Evolutionary conservation across 2,797 vertebrate species (phyloP).

Genomic region (Bovichtus diacanthus): DNA sequence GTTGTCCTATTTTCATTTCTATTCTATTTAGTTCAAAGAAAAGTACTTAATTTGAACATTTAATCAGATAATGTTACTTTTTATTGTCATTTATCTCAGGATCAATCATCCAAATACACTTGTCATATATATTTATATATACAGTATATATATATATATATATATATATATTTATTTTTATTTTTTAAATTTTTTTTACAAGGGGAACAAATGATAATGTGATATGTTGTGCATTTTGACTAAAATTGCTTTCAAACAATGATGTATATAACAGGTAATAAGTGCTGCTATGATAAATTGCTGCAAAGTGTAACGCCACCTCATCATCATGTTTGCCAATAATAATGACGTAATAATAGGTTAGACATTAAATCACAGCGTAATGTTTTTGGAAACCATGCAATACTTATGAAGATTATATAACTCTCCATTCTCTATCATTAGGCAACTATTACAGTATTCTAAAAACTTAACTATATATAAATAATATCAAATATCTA

Average conservation of each 20-base stretch:
- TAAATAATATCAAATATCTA: too few relatives aligned
- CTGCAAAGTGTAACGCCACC: neutral
- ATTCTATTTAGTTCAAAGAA: constrained; percentile 7
- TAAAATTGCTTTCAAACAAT: neutral
- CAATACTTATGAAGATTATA: neutral
- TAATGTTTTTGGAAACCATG: neutral
- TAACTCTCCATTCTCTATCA: neutral
- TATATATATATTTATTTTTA: too few relatives aligned
- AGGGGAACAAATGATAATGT: too few relatives aligned
- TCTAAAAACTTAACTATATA: too few relatives aligned
- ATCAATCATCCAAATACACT: neutral
- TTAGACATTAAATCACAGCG: neutral
- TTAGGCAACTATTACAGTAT: neutral
- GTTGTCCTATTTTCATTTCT: constrained; percentile 1
- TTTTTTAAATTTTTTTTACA: neutral
- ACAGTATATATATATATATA: neutral
- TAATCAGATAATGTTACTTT: neutral
- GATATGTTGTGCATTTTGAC: neutral
- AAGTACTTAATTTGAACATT: neutral
- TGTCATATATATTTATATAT: neutral
- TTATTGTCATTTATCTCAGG: neutral
- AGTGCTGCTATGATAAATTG: neutral
- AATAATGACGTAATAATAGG: neutral
- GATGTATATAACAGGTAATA: neutral
- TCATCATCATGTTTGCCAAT: neutral